Evolutionary conservation across 2,113 vertebrate genomes (phyloP), one percentile per base, ranked within the genome.

Genomic region (Chaetodon auriga): DNA sequence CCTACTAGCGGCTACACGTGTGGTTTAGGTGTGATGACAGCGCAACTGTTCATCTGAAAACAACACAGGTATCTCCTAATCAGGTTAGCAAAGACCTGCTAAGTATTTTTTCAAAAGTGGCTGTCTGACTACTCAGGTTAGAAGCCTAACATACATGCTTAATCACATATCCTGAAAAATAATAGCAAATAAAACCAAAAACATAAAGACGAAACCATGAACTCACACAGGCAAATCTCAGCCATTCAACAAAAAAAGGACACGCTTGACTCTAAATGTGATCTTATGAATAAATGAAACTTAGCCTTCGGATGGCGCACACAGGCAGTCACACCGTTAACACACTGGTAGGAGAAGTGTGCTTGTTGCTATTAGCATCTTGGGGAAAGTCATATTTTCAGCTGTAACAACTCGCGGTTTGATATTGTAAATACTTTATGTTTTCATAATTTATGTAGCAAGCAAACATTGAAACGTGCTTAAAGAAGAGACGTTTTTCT

Each of bases 381-480:
- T 51, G 60, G 74, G 73, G 41, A 35, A 58, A 6, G 12, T 65
- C 71, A 60, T 58, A 78, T 53, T 68, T 72, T 61, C 36, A 68
- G 36, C 23, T n/a, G 15, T 53, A 30, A 49, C 43, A 72, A 62
- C 46, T 74, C 74, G 62, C 54, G 68, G 23, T 74, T 61, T 73
- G 35, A 45, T 36, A 48, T 35, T 58, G 53, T 83, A 83, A 83
- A 83, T 78, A 66, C 53, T 72, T 71, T 16, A 82, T 58, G 18
- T 65, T 71, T 58, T 60, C 74, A 83, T 72, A 14, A 78, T 73
- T 78, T 45, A 83, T 83, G 30, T 30, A 73, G 61, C 61, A 78
- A 25, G 60, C 23, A 14, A 72, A 23, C 66, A 14, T 3, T 30
- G 30, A 30, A 30, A 30, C 30, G 3, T 30, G 30, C 30, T 30